phyloP scores from a whole-genome alignment of 1,140 invertebrate species.

The Penaeus chinensis region DNA sequence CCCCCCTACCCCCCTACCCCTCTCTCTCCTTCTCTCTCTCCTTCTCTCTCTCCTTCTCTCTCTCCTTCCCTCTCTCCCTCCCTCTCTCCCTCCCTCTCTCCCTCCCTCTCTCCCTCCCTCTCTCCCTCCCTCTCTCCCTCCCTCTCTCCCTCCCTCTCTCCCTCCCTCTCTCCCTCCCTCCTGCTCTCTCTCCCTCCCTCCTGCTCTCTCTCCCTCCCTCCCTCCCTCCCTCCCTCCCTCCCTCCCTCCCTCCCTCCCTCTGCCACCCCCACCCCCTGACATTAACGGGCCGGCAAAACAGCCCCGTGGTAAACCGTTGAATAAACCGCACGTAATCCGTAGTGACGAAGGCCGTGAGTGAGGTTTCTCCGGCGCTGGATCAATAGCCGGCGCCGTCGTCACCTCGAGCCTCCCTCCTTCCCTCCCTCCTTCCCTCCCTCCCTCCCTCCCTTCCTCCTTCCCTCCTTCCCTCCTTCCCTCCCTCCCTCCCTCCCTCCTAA shows the following conservation, averaged over 20 bases:
- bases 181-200: constrained; percentile 19
- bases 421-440: neutral
- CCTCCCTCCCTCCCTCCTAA: neutral
- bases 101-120: neutral
- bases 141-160: neutral
- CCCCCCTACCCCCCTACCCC: neutral
- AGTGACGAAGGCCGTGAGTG: neutral
- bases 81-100: no score
- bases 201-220: neutral
- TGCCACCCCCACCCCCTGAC: neutral
- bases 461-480: neutral
- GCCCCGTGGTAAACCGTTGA: no score
- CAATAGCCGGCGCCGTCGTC: neutral
- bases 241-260: neutral
- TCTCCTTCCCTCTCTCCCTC: neutral
- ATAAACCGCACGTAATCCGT: no score
- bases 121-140: neutral
- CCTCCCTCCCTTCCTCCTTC: neutral
- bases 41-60: neutral
- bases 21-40: neutral
- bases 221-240: neutral
- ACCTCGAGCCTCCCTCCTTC: neutral
- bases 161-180: neutral
- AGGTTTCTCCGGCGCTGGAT: neutral
- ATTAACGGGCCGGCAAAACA: neutral